These are phyloP conservation scores for Amyelois transitella DNA, from an alignment of 1,140 invertebrate genomes.

Conservation along the genomic window DNA sequence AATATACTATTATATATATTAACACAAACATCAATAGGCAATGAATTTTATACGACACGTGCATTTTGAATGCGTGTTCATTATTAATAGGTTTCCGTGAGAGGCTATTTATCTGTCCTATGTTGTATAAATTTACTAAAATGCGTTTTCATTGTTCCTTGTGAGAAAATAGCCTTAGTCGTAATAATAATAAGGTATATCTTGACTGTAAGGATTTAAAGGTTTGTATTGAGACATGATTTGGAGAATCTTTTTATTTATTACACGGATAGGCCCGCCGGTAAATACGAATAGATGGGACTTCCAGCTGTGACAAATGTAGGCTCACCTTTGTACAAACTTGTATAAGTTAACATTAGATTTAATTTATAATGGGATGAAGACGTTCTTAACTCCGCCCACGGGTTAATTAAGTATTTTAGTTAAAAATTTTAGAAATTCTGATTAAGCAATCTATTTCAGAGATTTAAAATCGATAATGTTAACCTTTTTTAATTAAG, in stretches of 20 bases:
- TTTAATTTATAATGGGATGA: conserved; percentile 57
- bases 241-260: conserved; percentile 44
- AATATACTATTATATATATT: conserved; percentile 6
- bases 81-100: conserved; percentile 28
- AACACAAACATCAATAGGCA: conserved; percentile 13
- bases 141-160: background rate
- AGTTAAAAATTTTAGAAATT: conserved; percentile 28
- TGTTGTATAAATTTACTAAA: conserved; percentile 14
- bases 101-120: conserved; percentile 21
- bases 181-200: background rate
- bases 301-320: conserved; percentile 58
- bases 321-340: conserved; percentile 29
- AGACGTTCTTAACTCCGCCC: conserved; percentile 49
- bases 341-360: conserved; percentile 46
- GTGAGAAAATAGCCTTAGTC: conserved; percentile 2
- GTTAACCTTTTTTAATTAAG: conserved; percentile 19
- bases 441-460: conserved; percentile 46
- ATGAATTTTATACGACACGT: conserved; percentile 22
- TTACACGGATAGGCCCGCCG: conserved; percentile 27
- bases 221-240: conserved; percentile 28
- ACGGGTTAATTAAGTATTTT: conserved; percentile 37
- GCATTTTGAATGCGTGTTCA: conserved; percentile 21
- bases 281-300: conserved; percentile 41
- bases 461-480: conserved; percentile 22
- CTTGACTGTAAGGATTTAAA: conserved; percentile 3